Percentiles rank a stretch among this genome's conserved stretches.
phyloP scores from a whole-genome alignment of 2,888 invertebrate genomes.

The Mimumesa dahlbomi region DNA sequence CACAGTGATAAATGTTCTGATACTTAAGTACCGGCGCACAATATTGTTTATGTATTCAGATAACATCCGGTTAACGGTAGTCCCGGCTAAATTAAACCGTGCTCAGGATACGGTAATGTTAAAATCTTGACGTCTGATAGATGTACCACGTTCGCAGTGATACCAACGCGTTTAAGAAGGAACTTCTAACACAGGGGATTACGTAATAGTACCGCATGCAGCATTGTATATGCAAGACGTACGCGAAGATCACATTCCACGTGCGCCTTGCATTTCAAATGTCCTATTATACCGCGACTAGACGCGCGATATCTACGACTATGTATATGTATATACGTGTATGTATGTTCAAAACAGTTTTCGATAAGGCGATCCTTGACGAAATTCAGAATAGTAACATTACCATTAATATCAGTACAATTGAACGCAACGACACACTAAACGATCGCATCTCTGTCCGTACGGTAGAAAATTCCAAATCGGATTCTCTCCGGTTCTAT shows the following conservation, averaged over 20 bases:
- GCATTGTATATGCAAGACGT: slow-evolving; percentile 46
- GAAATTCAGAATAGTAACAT: too few relatives aligned
- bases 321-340: too few relatives aligned
- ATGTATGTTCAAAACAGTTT: too few relatives aligned
- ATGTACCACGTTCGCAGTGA: not conserved
- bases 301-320: slow-evolving; percentile 1
- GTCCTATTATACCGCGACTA: slow-evolving; percentile 6
- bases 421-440: too few relatives aligned
- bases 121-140: slow-evolving; percentile 21
- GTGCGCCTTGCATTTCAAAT: slow-evolving; percentile 40
- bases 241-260: slow-evolving; percentile 43
- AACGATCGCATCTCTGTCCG: too few relatives aligned
- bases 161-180: slow-evolving; percentile 10
- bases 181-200: slow-evolving; percentile 13
- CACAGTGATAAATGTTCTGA: slow-evolving; percentile 19
- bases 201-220: slow-evolving; percentile 35
- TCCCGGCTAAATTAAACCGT: slow-evolving; percentile 26
- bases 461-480: too few relatives aligned
- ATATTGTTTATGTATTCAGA: slow-evolving; percentile 27
- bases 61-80: slow-evolving; percentile 37
- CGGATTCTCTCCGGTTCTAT: too few relatives aligned
- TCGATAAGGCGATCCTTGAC: too few relatives aligned
- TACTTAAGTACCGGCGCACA: not conserved
- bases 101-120: not conserved
- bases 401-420: too few relatives aligned